Evolutionary conservation across 1,140 invertebrate species (phyloP), one percentile per base, ranked within the genome.

Genomic region (Mercenaria mercenaria): DNA sequence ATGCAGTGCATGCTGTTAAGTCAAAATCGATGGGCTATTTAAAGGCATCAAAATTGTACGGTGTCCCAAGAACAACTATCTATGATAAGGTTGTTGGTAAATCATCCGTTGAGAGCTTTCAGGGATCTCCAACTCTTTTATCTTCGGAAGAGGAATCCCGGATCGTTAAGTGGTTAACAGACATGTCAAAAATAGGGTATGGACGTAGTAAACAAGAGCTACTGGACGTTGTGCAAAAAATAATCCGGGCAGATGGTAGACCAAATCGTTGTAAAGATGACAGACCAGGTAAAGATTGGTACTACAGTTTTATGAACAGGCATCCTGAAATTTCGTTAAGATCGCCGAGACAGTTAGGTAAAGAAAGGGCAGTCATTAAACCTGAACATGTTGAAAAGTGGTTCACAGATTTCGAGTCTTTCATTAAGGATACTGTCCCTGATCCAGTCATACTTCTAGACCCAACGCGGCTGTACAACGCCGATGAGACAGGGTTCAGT

Each of bases 311-410:
- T 18, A 83, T 83, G 80, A 11, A 39, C 6, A 11, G 80, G 26
- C 80, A 83, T 34, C 52, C 80, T 23, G 80, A 64, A 39, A 67
- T 83, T 23, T 4, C 56, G 20, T n/a, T 83, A n/a, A 41, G 80
- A n/a, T 83, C 80, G 13, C 80, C 80, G 2, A 64, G 80, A n/a
- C 80, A 67, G 47, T n/a, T 83, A 13, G 80, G 80, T 29, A 83
- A 83, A 26, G 80, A 83, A 67, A 41, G 80, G n/a, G 56, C 61
- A 3, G 43, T 83, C 1, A 83, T 83, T n/a, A 47, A 20, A 23
- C 52, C 80, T 34, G n/a, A 43, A 34, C 56, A 67, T n/a, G 39
- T 39, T 43, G 56, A 61, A 83, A 52, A 43, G 23, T 83, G 80
- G 80, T 83, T 83, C 34, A n/a, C 26, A 61, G 80, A 83, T 15